Base-by-base conservation (phyloP, 1,140 invertebrate genomes). In the Schlechtendalia chinensis region DNA sequence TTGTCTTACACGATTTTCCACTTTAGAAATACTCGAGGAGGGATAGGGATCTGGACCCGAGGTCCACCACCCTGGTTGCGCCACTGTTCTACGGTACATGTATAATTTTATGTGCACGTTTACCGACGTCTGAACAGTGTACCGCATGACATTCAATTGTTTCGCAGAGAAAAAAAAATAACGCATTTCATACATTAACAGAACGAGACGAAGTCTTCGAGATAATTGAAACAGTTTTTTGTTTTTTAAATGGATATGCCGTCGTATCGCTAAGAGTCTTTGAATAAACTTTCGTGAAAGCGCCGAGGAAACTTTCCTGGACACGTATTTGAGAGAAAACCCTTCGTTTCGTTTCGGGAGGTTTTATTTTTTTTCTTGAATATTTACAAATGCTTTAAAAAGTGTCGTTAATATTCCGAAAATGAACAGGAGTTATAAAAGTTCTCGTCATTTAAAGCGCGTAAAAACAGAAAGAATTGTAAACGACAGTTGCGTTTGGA, bases 321-420 rank as follows among this genome's bases (percentile, higher is more conserved):
- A 79, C 58, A 79, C 24, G n/a, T 47, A 22, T 63, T 50, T 50
- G 10, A 45, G 16, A 39, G 19, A 29, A 79, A 77, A 29, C 59
- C 17, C 19, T 61, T n/a, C n/a, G n/a, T n/a, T n/a, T n/a, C n/a
- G n/a, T n/a, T n/a, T n/a, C n/a, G n/a, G n/a, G n/a, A n/a, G n/a
- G n/a, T n/a, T n/a, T n/a, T 39, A 39, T 8, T 39, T 8, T 39
- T 39, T 29, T 79, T 47, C 63, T 63, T 32, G n/a, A 58, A 77
- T 79, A 61, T 79, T 59, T n/a, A 19, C 39, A n/a, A 63, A 77
- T 58, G 53, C 74, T 77, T 77, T 77, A 16, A 77, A 77, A 77
- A 77, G 32, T 39, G 14, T 58, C n/a, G 54, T 77, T 58, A 77
- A 39, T 39, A 77, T 59, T 61, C 56, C 61, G 16, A 79, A 61